Percentiles rank a stretch among this genome's conserved stretches.
These are phyloP conservation scores for Shargacucullia verbasci DNA, from an alignment of 2,888 invertebrate genomes.

Conservation along the genomic window DNA sequence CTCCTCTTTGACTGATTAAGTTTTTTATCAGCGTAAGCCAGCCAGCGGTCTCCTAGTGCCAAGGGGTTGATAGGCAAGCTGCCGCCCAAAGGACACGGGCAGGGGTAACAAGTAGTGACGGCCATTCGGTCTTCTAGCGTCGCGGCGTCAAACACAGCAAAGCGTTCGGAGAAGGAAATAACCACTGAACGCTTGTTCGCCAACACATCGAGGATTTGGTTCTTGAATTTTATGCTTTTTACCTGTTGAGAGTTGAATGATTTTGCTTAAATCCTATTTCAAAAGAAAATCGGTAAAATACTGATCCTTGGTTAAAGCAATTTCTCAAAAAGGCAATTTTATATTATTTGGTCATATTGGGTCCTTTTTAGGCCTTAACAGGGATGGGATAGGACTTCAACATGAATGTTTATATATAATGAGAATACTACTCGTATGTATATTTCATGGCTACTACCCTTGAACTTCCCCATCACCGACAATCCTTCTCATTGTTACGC, in stretches of 20 bases:
- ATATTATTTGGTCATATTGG: too few species aligned
- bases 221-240: conserved; percentile 97
- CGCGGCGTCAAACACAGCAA: conserved; percentile 97
- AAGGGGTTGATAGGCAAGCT: conserved; percentile 91
- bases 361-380: too few species aligned
- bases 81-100: conserved; percentile 92
- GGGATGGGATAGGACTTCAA: too few species aligned
- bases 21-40: conserved; percentile 96
- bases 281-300: too few species aligned
- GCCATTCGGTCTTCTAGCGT: conserved; percentile 96
- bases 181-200: conserved; percentile 97
- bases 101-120: conserved; percentile 96
- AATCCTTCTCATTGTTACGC: background rate
- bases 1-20: conserved; percentile 93
- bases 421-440: too few species aligned
- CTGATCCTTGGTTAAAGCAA: too few species aligned
- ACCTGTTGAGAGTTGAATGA: conserved; percentile 81
- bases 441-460: too few species aligned
- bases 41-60: conserved; percentile 95
- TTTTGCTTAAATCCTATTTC: too few species aligned
- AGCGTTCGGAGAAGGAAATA: conserved; percentile 96
- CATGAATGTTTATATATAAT: too few species aligned
- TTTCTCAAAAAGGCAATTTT: too few species aligned
- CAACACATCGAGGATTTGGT: conserved; percentile 95
- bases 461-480: background rate